Percentiles rank a stretch among this genome's conserved stretches.
Conservation (phyloP, 2,113 vertebrate species). For the Apaloderma vittatum region DNA sequence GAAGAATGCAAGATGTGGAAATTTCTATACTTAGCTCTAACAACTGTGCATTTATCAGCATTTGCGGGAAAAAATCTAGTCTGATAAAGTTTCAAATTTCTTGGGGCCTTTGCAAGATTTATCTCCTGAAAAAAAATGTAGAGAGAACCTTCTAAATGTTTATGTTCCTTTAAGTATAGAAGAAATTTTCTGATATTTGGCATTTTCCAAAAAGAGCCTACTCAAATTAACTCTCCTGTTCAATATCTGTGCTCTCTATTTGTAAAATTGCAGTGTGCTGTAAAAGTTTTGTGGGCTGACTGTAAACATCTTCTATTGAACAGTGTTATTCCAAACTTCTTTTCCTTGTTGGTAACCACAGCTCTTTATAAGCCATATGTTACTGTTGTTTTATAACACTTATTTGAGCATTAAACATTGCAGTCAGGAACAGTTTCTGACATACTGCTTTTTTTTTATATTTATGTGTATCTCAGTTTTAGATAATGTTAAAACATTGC, state of each 20-base stretch:
- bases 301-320: not conserved
- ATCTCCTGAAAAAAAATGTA: not conserved
- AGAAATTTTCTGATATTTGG: not conserved
- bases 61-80: not conserved
- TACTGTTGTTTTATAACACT: not conserved
- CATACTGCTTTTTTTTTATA: not conserved
- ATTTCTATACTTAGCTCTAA: not conserved
- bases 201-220: not conserved
- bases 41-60: not conserved
- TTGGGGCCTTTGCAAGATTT: not conserved
- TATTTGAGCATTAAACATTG: not conserved
- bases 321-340: not conserved
- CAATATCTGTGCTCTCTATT: not conserved
- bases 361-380: not conserved
- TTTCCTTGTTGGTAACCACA: not conserved
- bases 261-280: not conserved
- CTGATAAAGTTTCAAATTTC: not conserved
- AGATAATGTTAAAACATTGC: not conserved
- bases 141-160: not conserved
- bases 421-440: not conserved
- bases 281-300: not conserved
- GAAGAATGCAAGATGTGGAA: not conserved
- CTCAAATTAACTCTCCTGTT: not conserved
- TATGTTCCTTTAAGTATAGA: not conserved
- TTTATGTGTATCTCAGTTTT: not conserved